Percentiles rank a stretch among this genome's conserved stretches.
Evolutionary conservation across 2,797 vertebrate genomes (phyloP).

Genomic region (Emys orbicularis): DNA sequence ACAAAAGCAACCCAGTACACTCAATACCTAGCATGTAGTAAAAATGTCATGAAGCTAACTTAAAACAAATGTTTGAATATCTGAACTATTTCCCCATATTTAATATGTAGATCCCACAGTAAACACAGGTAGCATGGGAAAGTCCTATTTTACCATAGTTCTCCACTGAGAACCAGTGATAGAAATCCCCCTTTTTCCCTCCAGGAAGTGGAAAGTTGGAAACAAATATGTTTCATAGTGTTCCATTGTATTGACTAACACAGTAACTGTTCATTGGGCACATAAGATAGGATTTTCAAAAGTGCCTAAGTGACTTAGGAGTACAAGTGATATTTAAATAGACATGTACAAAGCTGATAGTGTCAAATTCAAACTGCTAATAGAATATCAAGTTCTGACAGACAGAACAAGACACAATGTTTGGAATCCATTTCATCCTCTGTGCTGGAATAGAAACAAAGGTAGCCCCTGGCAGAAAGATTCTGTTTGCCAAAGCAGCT

Average conservation of each 20-base stretch:
- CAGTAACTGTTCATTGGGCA: not conserved
- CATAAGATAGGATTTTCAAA: not conserved
- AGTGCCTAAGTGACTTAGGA: not conserved
- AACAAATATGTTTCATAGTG: not conserved
- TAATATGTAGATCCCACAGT: not conserved
- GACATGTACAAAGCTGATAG: not conserved
- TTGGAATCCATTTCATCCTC: not conserved
- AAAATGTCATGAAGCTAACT: not conserved
- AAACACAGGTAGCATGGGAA: not conserved
- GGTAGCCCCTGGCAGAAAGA: rapidly evolving
- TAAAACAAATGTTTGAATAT: not conserved
- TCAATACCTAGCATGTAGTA: not conserved
- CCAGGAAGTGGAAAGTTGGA: not conserved
- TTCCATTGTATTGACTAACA: not conserved
- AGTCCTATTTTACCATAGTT: not conserved
- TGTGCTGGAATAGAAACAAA: not conserved
- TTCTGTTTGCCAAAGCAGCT: not conserved
- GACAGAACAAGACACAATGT: not conserved
- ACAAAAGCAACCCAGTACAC: not conserved
- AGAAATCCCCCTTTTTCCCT: not conserved
- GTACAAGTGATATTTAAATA: not conserved
- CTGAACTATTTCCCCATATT: not conserved
- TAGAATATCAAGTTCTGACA: not conserved
- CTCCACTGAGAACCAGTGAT: not conserved
- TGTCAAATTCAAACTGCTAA: not conserved